These are phyloP conservation scores for Mionectes olivaceus DNA, from an alignment of 2,797 vertebrate genomes.

Conservation along the genomic window DNA sequence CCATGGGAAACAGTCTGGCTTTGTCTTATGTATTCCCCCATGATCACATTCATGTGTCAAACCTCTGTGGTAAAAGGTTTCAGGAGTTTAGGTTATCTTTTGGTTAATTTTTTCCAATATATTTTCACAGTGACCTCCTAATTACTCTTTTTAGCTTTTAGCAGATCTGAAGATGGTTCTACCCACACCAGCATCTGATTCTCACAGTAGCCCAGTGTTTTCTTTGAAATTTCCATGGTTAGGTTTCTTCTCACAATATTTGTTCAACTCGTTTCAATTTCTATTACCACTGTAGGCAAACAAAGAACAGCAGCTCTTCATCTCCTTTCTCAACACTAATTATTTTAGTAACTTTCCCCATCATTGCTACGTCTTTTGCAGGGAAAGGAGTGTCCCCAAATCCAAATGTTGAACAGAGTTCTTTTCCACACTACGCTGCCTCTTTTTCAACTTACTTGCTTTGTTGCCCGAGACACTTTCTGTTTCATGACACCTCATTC, in stretches of 20 bases:
- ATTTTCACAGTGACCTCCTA: not conserved
- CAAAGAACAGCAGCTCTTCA: not conserved
- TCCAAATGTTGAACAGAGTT: not conserved
- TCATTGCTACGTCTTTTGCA: not conserved
- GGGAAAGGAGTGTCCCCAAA: not conserved
- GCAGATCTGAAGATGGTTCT: not conserved
- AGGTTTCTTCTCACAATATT: not conserved
- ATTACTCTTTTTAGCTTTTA: not conserved
- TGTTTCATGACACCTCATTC: not conserved
- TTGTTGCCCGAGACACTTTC: not conserved
- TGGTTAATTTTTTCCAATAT: not conserved
- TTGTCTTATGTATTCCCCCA: not conserved
- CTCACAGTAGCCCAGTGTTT: not conserved
- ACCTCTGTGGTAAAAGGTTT: not conserved
- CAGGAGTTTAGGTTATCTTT: not conserved
- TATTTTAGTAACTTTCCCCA: not conserved
- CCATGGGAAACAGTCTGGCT: not conserved
- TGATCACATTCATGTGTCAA: fast-evolving
- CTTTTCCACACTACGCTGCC: not conserved
- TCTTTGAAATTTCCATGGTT: not conserved
- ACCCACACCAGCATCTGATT: not conserved
- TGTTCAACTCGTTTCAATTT: not conserved
- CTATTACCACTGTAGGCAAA: not conserved
- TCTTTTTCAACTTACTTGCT: not conserved
- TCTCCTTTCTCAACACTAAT: not conserved